Conservation (phyloP, 2,797 vertebrate genomes). For the Cuniculus paca region DNA sequence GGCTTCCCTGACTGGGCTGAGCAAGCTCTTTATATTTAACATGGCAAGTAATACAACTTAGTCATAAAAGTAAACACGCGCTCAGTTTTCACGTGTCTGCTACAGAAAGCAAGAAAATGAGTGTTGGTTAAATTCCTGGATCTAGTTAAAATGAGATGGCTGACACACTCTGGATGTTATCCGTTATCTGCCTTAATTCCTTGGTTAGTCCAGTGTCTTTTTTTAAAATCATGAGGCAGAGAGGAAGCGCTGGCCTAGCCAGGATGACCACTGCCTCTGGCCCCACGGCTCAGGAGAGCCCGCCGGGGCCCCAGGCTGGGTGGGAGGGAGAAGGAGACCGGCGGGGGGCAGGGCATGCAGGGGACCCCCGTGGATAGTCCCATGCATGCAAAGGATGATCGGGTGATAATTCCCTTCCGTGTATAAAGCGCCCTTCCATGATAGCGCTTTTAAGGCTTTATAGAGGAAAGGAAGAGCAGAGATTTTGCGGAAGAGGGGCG, state of each 20-base stretch:
- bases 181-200: background rate
- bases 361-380: background rate
- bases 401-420: background rate
- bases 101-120: background rate
- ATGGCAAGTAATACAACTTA: background rate
- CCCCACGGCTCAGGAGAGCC: background rate
- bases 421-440: background rate
- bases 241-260: background rate
- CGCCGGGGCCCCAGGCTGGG: background rate
- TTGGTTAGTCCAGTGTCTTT: background rate
- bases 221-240: background rate
- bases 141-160: background rate
- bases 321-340: background rate
- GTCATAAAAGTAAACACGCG: background rate
- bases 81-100: background rate
- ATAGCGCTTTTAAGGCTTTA: background rate
- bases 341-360: background rate
- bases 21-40: background rate
- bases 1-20: background rate
- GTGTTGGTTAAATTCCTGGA: background rate
- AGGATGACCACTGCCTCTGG: background rate
- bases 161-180: background rate
- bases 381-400: accelerated
- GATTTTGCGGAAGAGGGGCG: background rate
- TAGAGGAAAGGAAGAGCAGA: background rate